Base-by-base conservation (phyloP, 1,140 invertebrate genomes). In the Achroia grisella region DNA sequence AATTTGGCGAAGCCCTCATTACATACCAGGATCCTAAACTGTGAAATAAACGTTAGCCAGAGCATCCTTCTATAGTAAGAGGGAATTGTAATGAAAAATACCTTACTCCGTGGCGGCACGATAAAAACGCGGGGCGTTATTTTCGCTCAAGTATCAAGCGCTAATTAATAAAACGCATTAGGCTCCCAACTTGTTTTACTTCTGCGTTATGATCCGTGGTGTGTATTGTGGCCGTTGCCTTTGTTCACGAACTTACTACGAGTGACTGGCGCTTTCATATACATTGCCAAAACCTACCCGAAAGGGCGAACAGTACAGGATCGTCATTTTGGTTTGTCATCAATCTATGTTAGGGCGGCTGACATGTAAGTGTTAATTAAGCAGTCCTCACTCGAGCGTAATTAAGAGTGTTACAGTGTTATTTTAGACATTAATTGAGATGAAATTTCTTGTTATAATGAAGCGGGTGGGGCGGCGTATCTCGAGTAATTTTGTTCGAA, bases 311-410 rank as follows among this genome's bases (percentile, higher is more conserved):
- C 67, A 64, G 53, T 48, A 54, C 51, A 29, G 59, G 66, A 71
- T 80, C 77, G 76, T 82, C 78, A 82, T 82, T 74, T 77, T 78
- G 70, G 68, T 74, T 75, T 80, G 76, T 83, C 79, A 83, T 83
- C 79, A 83, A 83, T 83, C 79, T 83, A 80, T 75, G 78, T 82
- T 82, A 82, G 69, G 67, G 52, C 57, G 53, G 61, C 74, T 83
- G 79, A 83, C 79, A 83, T 78, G 76, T 72, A 80, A 80, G 76
- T 83, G 76, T 80, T 83, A 83, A 83, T 83, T 80, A 80, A 80
- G 75, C 73, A 77, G 66, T 63, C 76, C 74, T 70, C 70, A 83
- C 78, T 80, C 79, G 66, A 69, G 70, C 71, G 71, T 80, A 79
- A 83, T 83, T 83, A 83, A 83, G 79, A 83, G 79, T 83, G 64